These are phyloP conservation scores for Anguilla megastoma DNA, from an alignment of 2,797 vertebrate species.

Conservation along the genomic window DNA sequence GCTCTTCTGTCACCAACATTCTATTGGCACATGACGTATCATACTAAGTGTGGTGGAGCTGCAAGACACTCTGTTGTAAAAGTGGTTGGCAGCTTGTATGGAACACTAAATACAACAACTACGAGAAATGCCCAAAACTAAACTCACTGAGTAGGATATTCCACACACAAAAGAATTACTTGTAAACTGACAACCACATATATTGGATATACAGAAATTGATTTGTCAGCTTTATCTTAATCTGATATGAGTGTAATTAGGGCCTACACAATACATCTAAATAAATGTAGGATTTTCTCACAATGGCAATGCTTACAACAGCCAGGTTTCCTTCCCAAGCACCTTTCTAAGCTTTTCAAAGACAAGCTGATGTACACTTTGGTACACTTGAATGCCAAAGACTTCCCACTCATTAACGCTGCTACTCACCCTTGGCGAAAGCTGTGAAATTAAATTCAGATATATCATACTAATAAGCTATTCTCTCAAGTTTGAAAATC, in stretches of 20 bases:
- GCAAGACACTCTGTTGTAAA: not conserved
- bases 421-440: not conserved
- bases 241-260: not conserved
- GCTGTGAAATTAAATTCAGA: constrained; percentile 20
- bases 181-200: not conserved
- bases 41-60: not conserved
- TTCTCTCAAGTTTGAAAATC: not conserved
- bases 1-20: not conserved
- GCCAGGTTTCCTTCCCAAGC: not conserved
- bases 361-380: not conserved
- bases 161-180: not conserved
- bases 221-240: not conserved
- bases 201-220: not conserved
- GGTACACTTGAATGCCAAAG: not conserved
- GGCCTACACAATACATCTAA: not conserved
- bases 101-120: not conserved
- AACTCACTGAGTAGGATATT: no score
- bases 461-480: not conserved
- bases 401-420: not conserved
- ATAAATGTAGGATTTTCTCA: not conserved
- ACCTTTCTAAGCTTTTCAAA: not conserved
- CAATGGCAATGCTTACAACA: not conserved
- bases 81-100: not conserved
- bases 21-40: not conserved
- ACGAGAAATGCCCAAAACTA: not conserved